These are phyloP conservation scores for Phasianus colchicus DNA, from an alignment of 2,113 vertebrate genomes.

Conservation along the genomic window DNA sequence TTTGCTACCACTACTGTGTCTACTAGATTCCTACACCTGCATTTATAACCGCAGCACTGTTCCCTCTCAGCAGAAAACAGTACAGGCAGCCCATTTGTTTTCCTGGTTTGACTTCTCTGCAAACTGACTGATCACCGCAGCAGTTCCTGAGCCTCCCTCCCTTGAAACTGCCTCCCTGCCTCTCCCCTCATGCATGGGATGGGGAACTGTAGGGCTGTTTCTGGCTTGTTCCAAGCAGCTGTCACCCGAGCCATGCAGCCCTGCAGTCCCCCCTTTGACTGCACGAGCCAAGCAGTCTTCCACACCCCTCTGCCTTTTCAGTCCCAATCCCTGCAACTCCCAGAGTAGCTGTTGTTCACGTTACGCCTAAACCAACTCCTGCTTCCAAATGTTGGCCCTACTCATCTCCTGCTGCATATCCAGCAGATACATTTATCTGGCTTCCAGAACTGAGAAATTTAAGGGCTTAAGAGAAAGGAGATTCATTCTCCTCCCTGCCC, in stretches of 20 bases:
- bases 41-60: neutral
- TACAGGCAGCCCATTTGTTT: neutral
- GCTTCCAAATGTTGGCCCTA: neutral
- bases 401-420: neutral
- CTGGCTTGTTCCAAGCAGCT: neutral
- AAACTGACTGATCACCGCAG: neutral
- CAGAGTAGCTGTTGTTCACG: neutral
- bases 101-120: neutral
- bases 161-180: neutral
- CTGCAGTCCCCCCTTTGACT: neutral
- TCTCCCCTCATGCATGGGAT: fast-evolving
- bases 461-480: neutral
- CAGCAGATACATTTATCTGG: fast-evolving
- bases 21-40: neutral
- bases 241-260: neutral
- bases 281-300: neutral
- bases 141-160: neutral
- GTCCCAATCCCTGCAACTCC: neutral
- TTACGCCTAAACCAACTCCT: neutral
- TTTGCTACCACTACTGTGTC: neutral
- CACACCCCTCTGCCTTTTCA: neutral
- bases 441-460: neutral
- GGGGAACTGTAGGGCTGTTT: neutral
- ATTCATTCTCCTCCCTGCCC: neutral
- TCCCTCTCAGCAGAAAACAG: neutral